These are phyloP conservation scores for Pseudopodoces humilis DNA, from an alignment of 2,113 vertebrate genomes.

Conservation along the genomic window DNA sequence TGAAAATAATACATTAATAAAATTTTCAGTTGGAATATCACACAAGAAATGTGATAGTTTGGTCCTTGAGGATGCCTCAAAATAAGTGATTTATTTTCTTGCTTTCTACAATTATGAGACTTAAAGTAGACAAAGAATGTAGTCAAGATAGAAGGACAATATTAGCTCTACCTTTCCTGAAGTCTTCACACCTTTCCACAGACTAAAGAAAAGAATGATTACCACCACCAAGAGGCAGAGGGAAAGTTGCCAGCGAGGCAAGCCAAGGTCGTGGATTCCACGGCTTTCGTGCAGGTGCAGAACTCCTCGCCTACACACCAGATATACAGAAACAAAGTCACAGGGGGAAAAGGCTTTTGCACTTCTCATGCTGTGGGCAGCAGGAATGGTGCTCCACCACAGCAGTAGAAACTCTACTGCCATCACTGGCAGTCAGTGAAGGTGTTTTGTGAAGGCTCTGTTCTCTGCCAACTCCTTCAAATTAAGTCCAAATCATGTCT, in stretches of 20 bases:
- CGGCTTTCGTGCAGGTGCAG: slow-evolving; percentile 89
- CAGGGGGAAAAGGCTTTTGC: background rate
- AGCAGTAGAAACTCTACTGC: background rate
- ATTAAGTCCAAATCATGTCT: background rate
- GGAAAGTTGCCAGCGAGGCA: slow-evolving; percentile 89
- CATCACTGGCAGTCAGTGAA: background rate
- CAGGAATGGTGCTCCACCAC: background rate
- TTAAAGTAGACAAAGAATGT: background rate
- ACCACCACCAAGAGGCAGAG: slow-evolving; percentile 90
- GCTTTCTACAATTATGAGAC: background rate
- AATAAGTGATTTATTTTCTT: background rate
- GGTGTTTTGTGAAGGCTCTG: background rate
- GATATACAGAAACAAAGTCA: slow-evolving; percentile 12
- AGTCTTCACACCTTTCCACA: slow-evolving; percentile 99
- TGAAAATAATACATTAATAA: background rate
- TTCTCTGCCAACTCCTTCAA: background rate
- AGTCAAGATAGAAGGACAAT: slow-evolving; percentile 11
- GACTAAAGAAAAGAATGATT: slow-evolving; percentile 93
- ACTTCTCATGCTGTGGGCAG: background rate
- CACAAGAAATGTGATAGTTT: background rate
- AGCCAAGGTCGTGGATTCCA: slow-evolving; percentile 89
- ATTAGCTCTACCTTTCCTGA: slow-evolving; percentile 91
- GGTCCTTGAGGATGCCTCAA: background rate
- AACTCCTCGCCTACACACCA: slow-evolving; percentile 83
- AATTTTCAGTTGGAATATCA: background rate